Evolutionary conservation across 2,888 invertebrate species (phyloP), one percentile per base, ranked within the genome.

Genomic region (Tinea trinotella): DNA sequence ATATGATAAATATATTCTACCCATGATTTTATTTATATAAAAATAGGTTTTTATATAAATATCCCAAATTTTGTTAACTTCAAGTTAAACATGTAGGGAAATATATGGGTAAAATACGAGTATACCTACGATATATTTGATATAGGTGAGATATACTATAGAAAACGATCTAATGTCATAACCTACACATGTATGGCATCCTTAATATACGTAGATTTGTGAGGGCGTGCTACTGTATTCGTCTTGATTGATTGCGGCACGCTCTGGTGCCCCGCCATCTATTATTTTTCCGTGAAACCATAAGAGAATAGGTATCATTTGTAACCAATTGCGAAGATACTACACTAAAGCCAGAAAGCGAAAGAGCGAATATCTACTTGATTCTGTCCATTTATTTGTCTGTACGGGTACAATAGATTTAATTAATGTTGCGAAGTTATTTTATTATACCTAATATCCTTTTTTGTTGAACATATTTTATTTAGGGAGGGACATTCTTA

Each of bases 241-340:
- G 13, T 15, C 54, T 55, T 71, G 73, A 72, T 72, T 69, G 71
- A 71, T 72, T 64, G 61, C 64, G 60, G 56, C 60, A 15, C 59
- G 60, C 60, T 60, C 57, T 55, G 59, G 62, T 61, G 62, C 61
- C 59, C 61, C 58, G 57, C 59, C 59, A 67, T 65, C 59, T 62
- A 66, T 63, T 63, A 63, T 65, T 70, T 66, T 65, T 63, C 61
- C 59, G 50, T 13, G 59, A 60, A 63, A 62, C 62, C 61, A 60
- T 57, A 60, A 62, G 62, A 58, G 61, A 61, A 62, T 63, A 59
- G 64, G 61, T 60, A 63, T 65, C 61, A 63, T 64, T 68, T 66
- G 61, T 64, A 63, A 59, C 60, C 61, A 59, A 67, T 64, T 62
- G 63, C 61, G 59, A 61, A 62, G 61, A 61, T 58, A 58, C 56